Evolutionary conservation across 2,888 invertebrate genomes (phyloP).

Genomic region (Oxystoma pomonae): DNA sequence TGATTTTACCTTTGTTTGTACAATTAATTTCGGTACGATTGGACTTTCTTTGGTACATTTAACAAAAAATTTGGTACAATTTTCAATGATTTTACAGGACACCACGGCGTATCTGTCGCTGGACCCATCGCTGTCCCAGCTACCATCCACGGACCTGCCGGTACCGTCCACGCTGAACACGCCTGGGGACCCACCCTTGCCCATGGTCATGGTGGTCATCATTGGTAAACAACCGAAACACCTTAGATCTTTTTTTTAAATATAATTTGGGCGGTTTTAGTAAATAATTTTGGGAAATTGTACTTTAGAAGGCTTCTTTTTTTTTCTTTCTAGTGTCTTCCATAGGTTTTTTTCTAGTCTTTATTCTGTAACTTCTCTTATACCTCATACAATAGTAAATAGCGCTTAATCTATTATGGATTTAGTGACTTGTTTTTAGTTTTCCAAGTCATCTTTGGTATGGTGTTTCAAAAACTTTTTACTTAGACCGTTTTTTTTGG

Average conservation of each 20-base stretch:
- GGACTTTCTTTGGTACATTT: no score
- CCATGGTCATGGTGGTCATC: conserved; percentile 30
- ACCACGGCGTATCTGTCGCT: conserved; percentile 30
- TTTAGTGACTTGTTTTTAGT: background rate
- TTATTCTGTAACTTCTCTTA: no score
- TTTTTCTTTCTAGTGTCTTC: background rate
- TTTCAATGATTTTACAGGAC: conserved; percentile 13
- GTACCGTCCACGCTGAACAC: conserved; percentile 41
- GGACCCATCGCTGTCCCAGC: conserved; percentile 38
- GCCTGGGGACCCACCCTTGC: conserved; percentile 39
- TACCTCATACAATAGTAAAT: background rate
- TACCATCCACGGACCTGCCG: conserved; percentile 37
- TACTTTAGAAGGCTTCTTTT: background rate
- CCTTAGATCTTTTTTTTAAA: background rate
- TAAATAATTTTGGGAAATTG: background rate
- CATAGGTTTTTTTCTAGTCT: background rate
- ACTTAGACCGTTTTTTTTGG: background rate
- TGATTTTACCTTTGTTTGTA: no score
- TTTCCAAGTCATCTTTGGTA: background rate
- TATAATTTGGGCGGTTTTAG: background rate
- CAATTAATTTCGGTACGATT: no score
- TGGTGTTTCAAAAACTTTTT: background rate
- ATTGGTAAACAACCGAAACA: conserved; percentile 14
- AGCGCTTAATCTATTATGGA: background rate
- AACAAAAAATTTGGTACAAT: no score